These are phyloP conservation scores for Apis laboriosa DNA, from an alignment of 1,140 invertebrate genomes.

Conservation along the genomic window DNA sequence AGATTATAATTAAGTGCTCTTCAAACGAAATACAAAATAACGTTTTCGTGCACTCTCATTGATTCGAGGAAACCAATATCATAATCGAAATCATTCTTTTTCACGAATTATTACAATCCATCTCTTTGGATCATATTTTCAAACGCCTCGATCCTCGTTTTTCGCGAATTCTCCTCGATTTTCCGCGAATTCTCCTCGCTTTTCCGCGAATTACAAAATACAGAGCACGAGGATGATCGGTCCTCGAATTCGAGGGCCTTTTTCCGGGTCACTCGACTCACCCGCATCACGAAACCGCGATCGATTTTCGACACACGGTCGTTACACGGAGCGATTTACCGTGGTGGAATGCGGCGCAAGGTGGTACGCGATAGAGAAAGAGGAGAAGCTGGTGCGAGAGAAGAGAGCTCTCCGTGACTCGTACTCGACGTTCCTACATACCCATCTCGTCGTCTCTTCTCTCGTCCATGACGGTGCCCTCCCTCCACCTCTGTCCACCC, in stretches of 20 bases:
- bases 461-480: constrained; percentile 49
- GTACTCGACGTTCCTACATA: constrained; percentile 60
- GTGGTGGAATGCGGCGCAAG: constrained; percentile 59
- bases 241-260: background rate
- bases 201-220: background rate
- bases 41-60: too few relatives aligned
- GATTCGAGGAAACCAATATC: too few relatives aligned
- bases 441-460: constrained; percentile 55
- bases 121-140: background rate
- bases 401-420: constrained; percentile 57
- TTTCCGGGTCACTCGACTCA: accelerated
- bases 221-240: too few relatives aligned
- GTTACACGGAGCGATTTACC: constrained; percentile 56
- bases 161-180: background rate
- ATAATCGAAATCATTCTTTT: too few relatives aligned
- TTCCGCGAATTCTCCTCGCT: background rate
- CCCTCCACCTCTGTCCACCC: background rate
- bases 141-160: background rate
- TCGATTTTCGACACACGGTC: constrained; percentile 56
- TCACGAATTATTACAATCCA: too few relatives aligned
- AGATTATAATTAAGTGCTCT: constrained; percentile 10
- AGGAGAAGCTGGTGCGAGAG: constrained; percentile 49
- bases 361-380: constrained; percentile 61
- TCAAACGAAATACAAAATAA: too few relatives aligned
- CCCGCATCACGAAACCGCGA: too few relatives aligned